These are phyloP conservation scores for Ammospiza maritima DNA, from an alignment of 2,797 vertebrate genomes.

Conservation along the genomic window DNA sequence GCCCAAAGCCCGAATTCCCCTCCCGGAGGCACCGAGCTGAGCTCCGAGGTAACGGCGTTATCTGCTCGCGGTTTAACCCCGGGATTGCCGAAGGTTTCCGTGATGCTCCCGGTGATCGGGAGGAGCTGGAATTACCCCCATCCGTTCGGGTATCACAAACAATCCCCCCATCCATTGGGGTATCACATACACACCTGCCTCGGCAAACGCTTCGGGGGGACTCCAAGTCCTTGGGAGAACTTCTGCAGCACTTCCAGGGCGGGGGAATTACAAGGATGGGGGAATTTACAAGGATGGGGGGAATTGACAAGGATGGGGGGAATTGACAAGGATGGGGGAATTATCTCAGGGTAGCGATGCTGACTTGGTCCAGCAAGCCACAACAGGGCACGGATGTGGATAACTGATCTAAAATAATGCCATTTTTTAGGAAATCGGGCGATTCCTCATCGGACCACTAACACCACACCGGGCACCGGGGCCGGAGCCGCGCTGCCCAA, in stretches of 20 bases:
- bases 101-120: not conserved
- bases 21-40: not conserved
- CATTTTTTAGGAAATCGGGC: fast-evolving
- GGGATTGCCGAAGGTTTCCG: fast-evolving
- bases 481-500: too few relatives aligned
- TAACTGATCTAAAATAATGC: fast-evolving
- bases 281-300: too few relatives aligned
- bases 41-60: not conserved
- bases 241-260: not conserved
- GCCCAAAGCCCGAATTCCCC: not conserved
- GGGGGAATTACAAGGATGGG: too few relatives aligned
- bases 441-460: fast-evolving
- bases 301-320: too few relatives aligned
- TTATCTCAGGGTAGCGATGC: not conserved
- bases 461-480: not conserved
- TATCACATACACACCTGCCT: not conserved
- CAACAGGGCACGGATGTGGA: fast-evolving
- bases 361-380: not conserved
- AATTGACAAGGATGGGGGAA: too few relatives aligned
- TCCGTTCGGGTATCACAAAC: not conserved
- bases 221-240: not conserved
- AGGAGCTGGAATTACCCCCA: not conserved
- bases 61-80: not conserved
- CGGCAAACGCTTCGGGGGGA: fast-evolving
- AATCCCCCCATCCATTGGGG: too few relatives aligned